A percentile compares a stretch with the other conserved stretches of the same genome.
These are phyloP conservation scores for Drosophila rufa DNA, from an alignment of 1,140 invertebrate species.

Conservation along the genomic window DNA sequence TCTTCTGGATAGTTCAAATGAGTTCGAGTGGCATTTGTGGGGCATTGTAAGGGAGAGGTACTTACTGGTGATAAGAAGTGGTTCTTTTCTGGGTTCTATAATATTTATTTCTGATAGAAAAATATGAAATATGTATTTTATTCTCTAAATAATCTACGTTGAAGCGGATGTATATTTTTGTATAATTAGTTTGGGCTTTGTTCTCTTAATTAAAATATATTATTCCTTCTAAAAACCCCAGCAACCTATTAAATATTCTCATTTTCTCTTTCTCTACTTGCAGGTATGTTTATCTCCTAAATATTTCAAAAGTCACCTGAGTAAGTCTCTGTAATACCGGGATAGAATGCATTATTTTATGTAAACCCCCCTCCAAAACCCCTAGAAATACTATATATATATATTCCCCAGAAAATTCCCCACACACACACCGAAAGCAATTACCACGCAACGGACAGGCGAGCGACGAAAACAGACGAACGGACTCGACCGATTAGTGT, in stretches of 20 bases:
- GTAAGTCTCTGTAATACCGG: slow-evolving; percentile 48
- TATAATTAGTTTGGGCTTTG: too few species aligned
- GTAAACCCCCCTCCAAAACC: not conserved
- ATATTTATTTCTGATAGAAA: too few species aligned
- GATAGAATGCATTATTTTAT: slow-evolving; percentile 9
- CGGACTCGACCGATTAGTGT: slow-evolving; percentile 62
- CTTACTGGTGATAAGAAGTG: not conserved
- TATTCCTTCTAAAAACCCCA: not conserved
- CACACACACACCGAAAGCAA: slow-evolving; percentile 26
- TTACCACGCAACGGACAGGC: slow-evolving; percentile 49
- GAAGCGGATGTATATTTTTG: too few species aligned
- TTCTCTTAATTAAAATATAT: not conserved
- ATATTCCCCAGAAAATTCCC: not conserved
- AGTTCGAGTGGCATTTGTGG: not conserved
- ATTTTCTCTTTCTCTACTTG: slow-evolving; percentile 15
- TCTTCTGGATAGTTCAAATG: not conserved
- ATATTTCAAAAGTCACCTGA: slow-evolving; percentile 19
- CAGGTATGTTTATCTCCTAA: slow-evolving; percentile 50
- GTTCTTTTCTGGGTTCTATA: too few species aligned
- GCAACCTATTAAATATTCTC: slow-evolving; percentile 7
- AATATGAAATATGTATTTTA: not conserved
- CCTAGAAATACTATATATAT: not conserved
- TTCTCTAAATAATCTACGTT: too few species aligned
- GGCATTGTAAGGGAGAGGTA: too few species aligned
- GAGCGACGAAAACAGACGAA: slow-evolving; percentile 51